A percentile compares a stretch with the other conserved stretches of the same genome.
Evolutionary conservation across 2,888 invertebrate species (phyloP).

Genomic region (Scaptomyza caliginosa): DNA sequence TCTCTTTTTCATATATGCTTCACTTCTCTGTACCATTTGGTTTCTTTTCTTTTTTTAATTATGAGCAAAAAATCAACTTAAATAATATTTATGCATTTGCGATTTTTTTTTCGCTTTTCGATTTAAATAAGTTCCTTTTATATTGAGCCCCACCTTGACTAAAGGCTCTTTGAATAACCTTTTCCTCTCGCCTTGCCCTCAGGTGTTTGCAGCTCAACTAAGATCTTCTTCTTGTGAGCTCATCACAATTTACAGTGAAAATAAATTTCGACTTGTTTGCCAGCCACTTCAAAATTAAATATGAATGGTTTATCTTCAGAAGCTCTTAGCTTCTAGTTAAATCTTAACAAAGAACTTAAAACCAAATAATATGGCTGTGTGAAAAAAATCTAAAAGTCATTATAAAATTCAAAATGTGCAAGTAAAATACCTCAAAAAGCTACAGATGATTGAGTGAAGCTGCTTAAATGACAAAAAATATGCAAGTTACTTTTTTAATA

Average conservation of each 20-base stretch:
- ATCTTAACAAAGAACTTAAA: not conserved
- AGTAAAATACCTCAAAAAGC: no score
- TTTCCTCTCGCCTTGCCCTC: conserved; percentile 10
- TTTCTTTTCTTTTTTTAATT: conserved; percentile 62
- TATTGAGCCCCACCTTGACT: conserved; percentile 23
- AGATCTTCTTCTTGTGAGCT: conserved; percentile 1
- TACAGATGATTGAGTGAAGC: no score
- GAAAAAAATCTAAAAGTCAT: no score
- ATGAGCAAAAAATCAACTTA: conserved; percentile 70
- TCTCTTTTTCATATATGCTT: conserved; percentile 12
- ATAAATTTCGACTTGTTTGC: not conserved
- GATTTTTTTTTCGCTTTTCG: conserved; percentile 51
- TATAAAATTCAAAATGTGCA: no score
- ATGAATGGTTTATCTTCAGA: not conserved
- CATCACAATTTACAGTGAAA: conserved; percentile 15
- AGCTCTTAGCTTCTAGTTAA: not conserved
- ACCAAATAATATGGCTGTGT: no score
- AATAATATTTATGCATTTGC: conserved; percentile 78
- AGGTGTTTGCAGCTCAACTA: conserved; percentile 14
- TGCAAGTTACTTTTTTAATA: no score
- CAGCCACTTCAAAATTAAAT: not conserved
- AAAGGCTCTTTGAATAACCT: conserved; percentile 16
- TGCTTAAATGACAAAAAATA: not conserved
- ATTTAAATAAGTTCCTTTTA: conserved; percentile 71
- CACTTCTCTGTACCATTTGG: not conserved